Evolutionary conservation across 2,797 vertebrate genomes (phyloP).

Genomic region (Peromyscus aztecus): DNA sequence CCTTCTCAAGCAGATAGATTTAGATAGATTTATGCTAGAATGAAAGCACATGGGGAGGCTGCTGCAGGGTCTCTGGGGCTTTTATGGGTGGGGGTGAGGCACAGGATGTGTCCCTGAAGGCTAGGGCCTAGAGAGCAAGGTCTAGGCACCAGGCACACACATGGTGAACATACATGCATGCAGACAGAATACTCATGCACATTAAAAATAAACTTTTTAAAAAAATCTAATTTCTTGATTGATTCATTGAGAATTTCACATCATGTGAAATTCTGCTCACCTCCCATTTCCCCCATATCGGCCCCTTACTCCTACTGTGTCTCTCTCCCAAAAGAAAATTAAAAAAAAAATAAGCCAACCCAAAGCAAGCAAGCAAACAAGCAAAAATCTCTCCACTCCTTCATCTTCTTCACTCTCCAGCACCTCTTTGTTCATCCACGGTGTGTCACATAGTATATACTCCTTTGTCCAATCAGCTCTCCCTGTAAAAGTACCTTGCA

Average conservation of each 20-base stretch:
- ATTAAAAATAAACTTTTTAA: not conserved
- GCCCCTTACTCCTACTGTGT: no score
- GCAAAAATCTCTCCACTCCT: not conserved
- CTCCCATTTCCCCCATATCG: not conserved
- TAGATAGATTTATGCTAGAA: no score
- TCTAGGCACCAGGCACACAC: not conserved
- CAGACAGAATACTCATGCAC: not conserved
- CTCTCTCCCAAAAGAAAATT: not conserved
- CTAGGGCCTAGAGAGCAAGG: no score
- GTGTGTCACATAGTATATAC: not conserved
- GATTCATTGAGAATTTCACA: not conserved
- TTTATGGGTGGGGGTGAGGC: no score
- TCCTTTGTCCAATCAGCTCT: not conserved
- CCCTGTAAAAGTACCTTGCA: not conserved
- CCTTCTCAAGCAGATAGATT: no score
- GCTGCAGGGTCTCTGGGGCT: no score
- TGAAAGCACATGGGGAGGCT: no score
- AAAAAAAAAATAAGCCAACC: not conserved
- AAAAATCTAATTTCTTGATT: not conserved
- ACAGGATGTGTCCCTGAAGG: no score
- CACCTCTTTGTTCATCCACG: not conserved
- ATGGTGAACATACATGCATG: rapidly evolving
- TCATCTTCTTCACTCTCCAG: not conserved
- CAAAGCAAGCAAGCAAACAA: not conserved
- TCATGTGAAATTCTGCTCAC: not conserved